Conservation (phyloP, 2,797 vertebrate genomes). For the Sebastes diaconus region DNA sequence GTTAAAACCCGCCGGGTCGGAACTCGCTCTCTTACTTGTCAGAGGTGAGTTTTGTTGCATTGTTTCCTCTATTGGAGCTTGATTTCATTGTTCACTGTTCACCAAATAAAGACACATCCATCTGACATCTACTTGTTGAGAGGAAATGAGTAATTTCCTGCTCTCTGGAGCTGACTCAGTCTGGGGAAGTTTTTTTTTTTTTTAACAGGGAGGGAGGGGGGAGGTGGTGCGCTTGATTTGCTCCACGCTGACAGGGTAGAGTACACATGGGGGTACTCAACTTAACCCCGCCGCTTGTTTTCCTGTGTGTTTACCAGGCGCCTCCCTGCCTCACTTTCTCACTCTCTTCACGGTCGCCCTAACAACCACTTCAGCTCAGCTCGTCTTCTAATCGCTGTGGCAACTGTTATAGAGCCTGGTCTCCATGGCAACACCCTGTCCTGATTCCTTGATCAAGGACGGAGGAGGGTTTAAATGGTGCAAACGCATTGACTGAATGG, state of each 20-base stretch:
- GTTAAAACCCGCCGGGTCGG: background rate
- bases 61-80: background rate
- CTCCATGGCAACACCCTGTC: conserved; percentile 82
- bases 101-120: conserved; percentile 39
- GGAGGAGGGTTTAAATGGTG: conserved; percentile 66
- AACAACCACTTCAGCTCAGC: conserved; percentile 80
- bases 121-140: conserved; percentile 36
- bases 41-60: conserved; percentile 27
- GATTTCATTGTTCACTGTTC: conserved; percentile 17
- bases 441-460: conserved; percentile 82
- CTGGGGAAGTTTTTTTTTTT: conserved; percentile 9
- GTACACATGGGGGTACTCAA: conserved; percentile 2
- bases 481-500: conserved; percentile 55
- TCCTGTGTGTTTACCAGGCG: conserved; percentile 46
- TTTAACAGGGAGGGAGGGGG: background rate
- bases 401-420: conserved; percentile 82
- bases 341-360: conserved; percentile 63
- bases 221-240: background rate
- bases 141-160: conserved; percentile 63
- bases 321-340: conserved; percentile 45
- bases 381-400: conserved; percentile 77
- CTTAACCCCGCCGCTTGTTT: conserved; percentile 55
- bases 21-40: background rate
- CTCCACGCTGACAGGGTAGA: conserved; percentile 35
- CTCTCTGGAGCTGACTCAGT: conserved; percentile 37